These are phyloP conservation scores for Metopolophium dirhodum DNA, from an alignment of 1,140 invertebrate genomes.

Conservation along the genomic window DNA sequence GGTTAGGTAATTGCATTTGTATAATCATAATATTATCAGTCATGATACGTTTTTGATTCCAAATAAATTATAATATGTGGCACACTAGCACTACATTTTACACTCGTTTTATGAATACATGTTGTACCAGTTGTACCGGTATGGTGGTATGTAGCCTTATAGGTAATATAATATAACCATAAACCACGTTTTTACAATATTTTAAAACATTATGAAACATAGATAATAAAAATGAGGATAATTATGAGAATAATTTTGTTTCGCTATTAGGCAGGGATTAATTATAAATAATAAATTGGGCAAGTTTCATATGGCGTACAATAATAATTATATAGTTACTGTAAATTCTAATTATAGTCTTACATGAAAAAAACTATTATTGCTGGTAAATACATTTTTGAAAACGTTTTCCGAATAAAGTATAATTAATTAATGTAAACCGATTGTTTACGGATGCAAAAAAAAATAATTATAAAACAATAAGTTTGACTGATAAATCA, in stretches of 20 bases:
- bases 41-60: too few relatives aligned
- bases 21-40: too few relatives aligned
- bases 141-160: neutral
- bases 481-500: neutral
- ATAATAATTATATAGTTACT: neutral
- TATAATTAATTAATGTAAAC: neutral
- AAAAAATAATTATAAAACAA: conserved; percentile 9
- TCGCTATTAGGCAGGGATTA: neutral
- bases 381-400: neutral
- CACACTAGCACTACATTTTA: neutral
- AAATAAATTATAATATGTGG: neutral
- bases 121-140: neutral
- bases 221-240: neutral
- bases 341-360: neutral
- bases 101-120: neutral
- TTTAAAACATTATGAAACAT: neutral
- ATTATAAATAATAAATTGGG: neutral
- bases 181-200: neutral
- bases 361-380: neutral
- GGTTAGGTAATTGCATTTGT: too few relatives aligned
- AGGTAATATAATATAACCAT: neutral
- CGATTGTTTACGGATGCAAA: neutral
- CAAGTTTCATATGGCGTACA: neutral
- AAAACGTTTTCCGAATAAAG: neutral
- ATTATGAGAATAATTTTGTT: neutral